Evolutionary conservation across 2,888 invertebrate species (phyloP).

Genomic region (Baccha elongata): DNA sequence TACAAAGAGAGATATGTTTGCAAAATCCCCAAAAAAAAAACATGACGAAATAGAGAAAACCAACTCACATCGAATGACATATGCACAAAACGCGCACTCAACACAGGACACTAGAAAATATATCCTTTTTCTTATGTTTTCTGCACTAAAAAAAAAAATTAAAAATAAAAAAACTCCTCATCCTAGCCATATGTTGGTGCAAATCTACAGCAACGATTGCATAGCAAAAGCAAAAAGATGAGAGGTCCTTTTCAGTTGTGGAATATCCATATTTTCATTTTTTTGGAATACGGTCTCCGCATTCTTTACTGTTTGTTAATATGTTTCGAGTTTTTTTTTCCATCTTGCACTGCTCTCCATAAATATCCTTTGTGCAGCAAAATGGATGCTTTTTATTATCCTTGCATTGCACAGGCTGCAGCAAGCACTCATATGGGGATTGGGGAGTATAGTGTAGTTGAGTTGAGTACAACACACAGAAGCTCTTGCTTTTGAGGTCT

Average conservation of each 20-base stretch:
- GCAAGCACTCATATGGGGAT: conserved; percentile 25
- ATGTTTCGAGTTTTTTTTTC: conserved; percentile 58
- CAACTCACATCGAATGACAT: conserved; percentile 57
- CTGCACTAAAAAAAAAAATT: conserved; percentile 8
- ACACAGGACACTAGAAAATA: conserved; percentile 35
- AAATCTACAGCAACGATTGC: conserved; percentile 10
- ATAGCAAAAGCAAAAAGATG: conserved; percentile 39
- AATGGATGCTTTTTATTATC: conserved; percentile 68
- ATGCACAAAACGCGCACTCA: conserved; percentile 36
- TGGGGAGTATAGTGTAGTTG: conserved; percentile 18
- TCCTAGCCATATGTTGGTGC: conserved; percentile 18
- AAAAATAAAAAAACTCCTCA: not conserved
- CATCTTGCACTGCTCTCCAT: conserved; percentile 35
- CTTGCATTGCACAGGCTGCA: conserved; percentile 35
- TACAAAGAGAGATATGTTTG: conserved; percentile 41
- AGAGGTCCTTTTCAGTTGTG: conserved; percentile 62
- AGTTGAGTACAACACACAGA: conserved; percentile 31
- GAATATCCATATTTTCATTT: conserved; percentile 54
- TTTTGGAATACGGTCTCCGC: conserved; percentile 42
- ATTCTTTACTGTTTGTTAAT: conserved; percentile 69
- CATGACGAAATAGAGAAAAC: conserved; percentile 41
- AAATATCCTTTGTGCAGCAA: conserved; percentile 70
- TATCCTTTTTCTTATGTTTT: conserved; percentile 56
- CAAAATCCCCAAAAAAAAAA: conserved; percentile 1
- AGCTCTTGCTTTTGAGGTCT: conserved; percentile 53